A percentile compares a stretch with the other conserved stretches of the same genome.
Evolutionary conservation across 2,888 invertebrate genomes (phyloP).

Genomic region (Drosophila mimetica): DNA sequence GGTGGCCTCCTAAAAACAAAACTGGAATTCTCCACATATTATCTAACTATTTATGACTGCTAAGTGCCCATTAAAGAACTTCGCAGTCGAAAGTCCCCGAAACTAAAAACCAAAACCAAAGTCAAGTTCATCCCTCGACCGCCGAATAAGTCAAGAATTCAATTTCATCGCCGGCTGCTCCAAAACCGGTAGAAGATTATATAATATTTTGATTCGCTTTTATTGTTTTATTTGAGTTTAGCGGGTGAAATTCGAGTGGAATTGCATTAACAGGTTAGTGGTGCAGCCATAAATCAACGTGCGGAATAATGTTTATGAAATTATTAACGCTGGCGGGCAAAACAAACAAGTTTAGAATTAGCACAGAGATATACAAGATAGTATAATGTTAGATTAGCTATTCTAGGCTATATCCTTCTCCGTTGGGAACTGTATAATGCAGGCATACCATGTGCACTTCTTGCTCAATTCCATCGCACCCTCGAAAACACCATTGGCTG

Average conservation of each 20-base stretch:
- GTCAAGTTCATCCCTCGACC: slow-evolving; percentile 17
- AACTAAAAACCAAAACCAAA: slow-evolving; percentile 6
- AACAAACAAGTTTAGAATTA: slow-evolving; percentile 20
- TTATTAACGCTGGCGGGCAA: slow-evolving; percentile 1
- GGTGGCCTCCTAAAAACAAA: slow-evolving; percentile 26
- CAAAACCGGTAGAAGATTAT: slow-evolving; percentile 46
- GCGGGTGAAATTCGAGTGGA: slow-evolving; percentile 3
- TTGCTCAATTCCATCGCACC: slow-evolving; percentile 16
- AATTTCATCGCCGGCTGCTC: slow-evolving; percentile 9
- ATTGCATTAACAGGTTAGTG: slow-evolving; percentile 45
- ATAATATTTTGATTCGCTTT: slow-evolving; percentile 23
- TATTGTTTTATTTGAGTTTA: slow-evolving; percentile 15
- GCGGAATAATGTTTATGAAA: slow-evolving; percentile 10
- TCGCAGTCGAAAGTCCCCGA: slow-evolving; percentile 21
- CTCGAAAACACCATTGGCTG: slow-evolving; percentile 9
- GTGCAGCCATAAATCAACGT: slow-evolving; percentile 13
- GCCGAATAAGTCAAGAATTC: slow-evolving; percentile 33
- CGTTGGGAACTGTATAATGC: slow-evolving; percentile 7
- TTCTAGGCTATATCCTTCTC: background rate
- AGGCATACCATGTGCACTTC: background rate
- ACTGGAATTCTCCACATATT: slow-evolving; percentile 31
- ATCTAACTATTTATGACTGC: slow-evolving; percentile 42
- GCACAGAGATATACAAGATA: background rate
- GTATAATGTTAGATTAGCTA: background rate
- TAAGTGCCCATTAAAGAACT: slow-evolving; percentile 47